These are phyloP conservation scores for Notiomystis cincta DNA, from an alignment of 2,113 vertebrate genomes.

Conservation along the genomic window DNA sequence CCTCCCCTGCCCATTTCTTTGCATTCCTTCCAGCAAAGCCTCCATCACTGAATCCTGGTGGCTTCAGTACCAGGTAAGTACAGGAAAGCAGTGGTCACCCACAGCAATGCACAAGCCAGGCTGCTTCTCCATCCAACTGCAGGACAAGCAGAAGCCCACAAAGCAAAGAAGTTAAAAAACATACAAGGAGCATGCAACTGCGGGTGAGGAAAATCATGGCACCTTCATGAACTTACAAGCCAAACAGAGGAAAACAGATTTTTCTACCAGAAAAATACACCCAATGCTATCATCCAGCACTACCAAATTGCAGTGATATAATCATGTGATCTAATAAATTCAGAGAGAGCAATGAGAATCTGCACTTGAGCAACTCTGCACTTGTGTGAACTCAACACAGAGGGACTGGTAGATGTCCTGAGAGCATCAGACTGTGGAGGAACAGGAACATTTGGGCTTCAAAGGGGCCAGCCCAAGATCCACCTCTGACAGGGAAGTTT, in stretches of 20 bases:
- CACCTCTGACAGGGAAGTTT: not conserved
- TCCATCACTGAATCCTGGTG: conserved; percentile 65
- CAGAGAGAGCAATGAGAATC: not conserved
- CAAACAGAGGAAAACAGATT: not conserved
- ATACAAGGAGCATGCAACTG: not conserved
- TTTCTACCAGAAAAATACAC: not conserved
- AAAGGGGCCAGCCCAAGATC: not conserved
- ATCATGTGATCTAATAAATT: not conserved
- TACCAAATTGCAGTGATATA: not conserved
- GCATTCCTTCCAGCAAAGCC: conserved; percentile 75
- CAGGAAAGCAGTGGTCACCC: not conserved
- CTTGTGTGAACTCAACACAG: not conserved
- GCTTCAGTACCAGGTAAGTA: not conserved
- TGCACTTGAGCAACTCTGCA: not conserved
- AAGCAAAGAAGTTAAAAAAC: not conserved
- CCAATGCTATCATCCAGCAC: not conserved
- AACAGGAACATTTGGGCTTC: not conserved
- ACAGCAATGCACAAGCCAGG: not conserved
- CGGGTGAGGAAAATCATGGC: not conserved
- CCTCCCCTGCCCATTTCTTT: conserved; percentile 61
- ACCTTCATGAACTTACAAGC: not conserved
- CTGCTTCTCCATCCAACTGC: not conserved
- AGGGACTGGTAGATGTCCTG: not conserved
- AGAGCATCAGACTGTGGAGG: not conserved
- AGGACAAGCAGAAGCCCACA: not conserved